These are phyloP conservation scores for Tokudaia tokunoshimensis DNA, from an alignment of 2,797 vertebrate species.

Conservation along the genomic window DNA sequence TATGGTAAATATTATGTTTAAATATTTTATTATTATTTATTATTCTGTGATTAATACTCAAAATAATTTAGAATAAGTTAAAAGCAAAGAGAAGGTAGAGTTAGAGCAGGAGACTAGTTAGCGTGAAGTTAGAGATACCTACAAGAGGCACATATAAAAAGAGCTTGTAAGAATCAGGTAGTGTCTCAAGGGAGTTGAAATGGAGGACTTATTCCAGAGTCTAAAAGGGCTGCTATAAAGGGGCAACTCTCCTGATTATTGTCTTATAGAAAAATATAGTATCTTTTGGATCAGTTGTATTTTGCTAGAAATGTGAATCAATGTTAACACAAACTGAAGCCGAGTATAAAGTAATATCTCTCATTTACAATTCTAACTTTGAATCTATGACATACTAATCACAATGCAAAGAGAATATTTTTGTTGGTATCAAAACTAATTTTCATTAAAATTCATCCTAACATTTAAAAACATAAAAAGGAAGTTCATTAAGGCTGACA, in stretches of 20 bases:
- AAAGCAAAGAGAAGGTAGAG: background rate
- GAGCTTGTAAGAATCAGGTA: background rate
- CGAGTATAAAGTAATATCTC: background rate
- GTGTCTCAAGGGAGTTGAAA: background rate
- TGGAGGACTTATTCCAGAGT: background rate
- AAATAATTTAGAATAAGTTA: background rate
- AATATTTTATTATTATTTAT: no score
- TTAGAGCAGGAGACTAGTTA: background rate
- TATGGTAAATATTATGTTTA: background rate
- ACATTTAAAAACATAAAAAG: conserved; percentile 8
- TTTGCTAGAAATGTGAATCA: background rate
- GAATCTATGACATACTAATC: background rate
- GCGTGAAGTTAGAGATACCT: background rate
- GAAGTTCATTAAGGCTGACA: background rate
- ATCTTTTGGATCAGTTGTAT: background rate
- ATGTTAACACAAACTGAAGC: background rate
- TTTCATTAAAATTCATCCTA: background rate
- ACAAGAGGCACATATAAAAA: background rate
- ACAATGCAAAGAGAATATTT: background rate
- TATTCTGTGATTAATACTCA: background rate
- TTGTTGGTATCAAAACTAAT: background rate
- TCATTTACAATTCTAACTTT: background rate
- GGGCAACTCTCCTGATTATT: background rate
- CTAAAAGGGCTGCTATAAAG: background rate
- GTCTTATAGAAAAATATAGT: background rate